Conservation (phyloP, 2,888 invertebrate genomes). For the Loripinus fragilis region DNA sequence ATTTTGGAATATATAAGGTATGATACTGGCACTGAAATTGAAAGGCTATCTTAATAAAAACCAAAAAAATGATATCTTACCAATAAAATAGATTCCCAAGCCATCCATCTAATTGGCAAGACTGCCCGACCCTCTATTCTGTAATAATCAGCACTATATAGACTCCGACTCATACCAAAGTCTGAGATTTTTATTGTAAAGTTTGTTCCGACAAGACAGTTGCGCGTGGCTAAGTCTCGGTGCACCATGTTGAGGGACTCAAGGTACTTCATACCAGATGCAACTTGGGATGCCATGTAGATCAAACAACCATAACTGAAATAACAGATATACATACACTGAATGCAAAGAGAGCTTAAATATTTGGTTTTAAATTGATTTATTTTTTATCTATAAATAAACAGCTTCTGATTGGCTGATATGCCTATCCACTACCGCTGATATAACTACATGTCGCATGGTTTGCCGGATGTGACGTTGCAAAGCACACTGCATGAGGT, state of each 20-base stretch:
- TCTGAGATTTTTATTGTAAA: conserved; percentile 86
- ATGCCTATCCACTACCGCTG: too few species aligned
- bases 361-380: too few species aligned
- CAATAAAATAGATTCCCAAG: conserved; percentile 92
- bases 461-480: too few species aligned
- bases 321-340: too few species aligned
- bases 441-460: too few species aligned
- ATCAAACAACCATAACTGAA: conserved; percentile 92
- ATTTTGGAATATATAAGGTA: too few species aligned
- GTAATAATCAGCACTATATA: conserved; percentile 89
- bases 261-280: conserved; percentile 95
- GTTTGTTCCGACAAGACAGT: conserved; percentile 92
- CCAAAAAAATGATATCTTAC: conserved; percentile 73
- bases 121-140: conserved; percentile 91
- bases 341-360: too few species aligned
- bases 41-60: too few species aligned
- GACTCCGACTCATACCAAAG: conserved; percentile 83
- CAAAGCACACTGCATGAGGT: too few species aligned
- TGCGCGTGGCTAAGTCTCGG: conserved; percentile 93
- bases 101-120: conserved; percentile 94
- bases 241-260: conserved; percentile 95
- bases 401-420: too few species aligned
- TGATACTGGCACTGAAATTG: too few species aligned
- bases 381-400: too few species aligned
- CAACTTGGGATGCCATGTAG: conserved; percentile 93